Evolutionary conservation across 2,888 invertebrate genomes (phyloP), one percentile per base, ranked within the genome.

Genomic region (Diarsia mendica): DNA sequence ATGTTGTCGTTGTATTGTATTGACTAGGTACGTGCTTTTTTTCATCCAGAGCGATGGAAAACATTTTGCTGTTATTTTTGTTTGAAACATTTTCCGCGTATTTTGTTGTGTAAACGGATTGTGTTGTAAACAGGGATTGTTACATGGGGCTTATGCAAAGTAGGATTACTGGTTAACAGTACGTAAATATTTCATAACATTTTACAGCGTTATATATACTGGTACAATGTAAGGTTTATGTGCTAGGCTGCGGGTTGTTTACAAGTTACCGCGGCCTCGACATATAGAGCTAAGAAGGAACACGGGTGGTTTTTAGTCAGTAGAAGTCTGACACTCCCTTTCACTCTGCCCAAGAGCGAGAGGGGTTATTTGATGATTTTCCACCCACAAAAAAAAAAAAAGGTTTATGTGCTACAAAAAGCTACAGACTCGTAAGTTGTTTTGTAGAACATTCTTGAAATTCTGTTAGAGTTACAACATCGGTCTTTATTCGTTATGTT

Each of bases 1-100:
- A 77, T 75, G 79, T 78, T 81, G 72, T 79, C 78, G 72, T 80
- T 77, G 80, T 75, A 58, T 79, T 81, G 77, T 83, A 79, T 75
- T 85, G 83, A 83, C 75, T 77, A 75, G 48, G 58, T 70, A 70
- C 44, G 44, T 71, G 53, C 9, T 74, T 83, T 79, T 84, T 79
- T 75, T 51, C 80, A 79, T 39, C 33, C 46, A 72, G 33, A 28
- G 28, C 63, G 18, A 60, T 70, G 51, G 58, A 55, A 71, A 69
- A 69, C 39, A 39, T 67, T 75, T 72, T 18, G 58, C 11, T 13
- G 44, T 2, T 60, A 44, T 67, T 67, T 53, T 67, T 61, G 48
- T 67, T 65, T 46, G 23, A 15, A 18, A 15, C 13, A n/a, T 73
- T 64, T 67, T 58, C 18, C 33, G 48, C n/a, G 20, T 58, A 20